phyloP scores from a whole-genome alignment of 2,113 vertebrate species.

The Oryzias celebensis region DNA sequence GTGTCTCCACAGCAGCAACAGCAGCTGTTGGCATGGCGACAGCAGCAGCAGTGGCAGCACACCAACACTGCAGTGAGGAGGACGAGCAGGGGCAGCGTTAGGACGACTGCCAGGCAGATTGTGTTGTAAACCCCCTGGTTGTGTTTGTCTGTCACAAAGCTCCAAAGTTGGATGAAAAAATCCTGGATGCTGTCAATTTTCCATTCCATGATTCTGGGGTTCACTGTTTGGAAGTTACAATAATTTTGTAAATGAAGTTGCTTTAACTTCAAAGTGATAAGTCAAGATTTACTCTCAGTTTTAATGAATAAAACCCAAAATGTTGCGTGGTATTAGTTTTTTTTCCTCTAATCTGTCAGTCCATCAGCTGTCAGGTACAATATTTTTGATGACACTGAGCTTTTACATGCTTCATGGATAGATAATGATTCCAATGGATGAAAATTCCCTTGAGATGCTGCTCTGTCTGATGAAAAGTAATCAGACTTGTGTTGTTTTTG shows the following conservation, averaged over 20 bases:
- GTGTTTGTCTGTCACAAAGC: slow-evolving; percentile 81
- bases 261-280: not conserved
- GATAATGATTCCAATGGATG: not conserved
- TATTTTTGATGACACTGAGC: not conserved
- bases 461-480: not conserved
- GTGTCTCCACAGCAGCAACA: slow-evolving; percentile 38
- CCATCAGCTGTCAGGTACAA: slow-evolving; percentile 6
- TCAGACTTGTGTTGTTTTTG: slow-evolving; percentile 20
- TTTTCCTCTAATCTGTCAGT: slow-evolving; percentile 3
- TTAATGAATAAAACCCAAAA: slow-evolving; percentile 4
- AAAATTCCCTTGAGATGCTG: not conserved
- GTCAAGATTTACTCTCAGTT: slow-evolving; percentile 19
- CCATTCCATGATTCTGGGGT: slow-evolving; percentile 66
- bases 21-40: slow-evolving; percentile 53
- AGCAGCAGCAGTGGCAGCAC: slow-evolving; percentile 93
- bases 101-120: slow-evolving; percentile 83
- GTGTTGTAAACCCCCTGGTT: slow-evolving; percentile 88
- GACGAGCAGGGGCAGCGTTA: slow-evolving; percentile 83
- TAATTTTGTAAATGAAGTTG: no score
- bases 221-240: no score
- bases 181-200: slow-evolving; percentile 75
- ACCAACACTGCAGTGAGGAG: slow-evolving; percentile 78
- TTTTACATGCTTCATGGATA: not conserved
- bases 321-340: not conserved
- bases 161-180: slow-evolving; percentile 85